Base-by-base conservation (phyloP, 2,797 vertebrate species). In the Pogonophryne albipinna region DNA sequence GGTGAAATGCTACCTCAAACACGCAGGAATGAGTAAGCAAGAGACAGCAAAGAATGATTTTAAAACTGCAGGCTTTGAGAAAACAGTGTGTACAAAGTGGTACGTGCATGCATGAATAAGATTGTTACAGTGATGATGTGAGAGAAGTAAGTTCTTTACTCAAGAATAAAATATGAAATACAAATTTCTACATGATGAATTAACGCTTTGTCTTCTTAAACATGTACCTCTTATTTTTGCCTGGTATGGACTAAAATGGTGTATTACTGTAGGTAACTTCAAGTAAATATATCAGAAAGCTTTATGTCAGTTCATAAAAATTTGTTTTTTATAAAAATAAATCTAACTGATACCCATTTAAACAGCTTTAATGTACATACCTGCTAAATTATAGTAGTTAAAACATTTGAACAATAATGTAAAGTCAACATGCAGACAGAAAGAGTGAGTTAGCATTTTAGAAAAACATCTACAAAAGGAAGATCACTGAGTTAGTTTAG, bases 391-490 rank as follows among this genome's bases (percentile, higher is more conserved):
- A 49, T 2, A 27, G 8, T 52, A 4, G 12, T 65, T 74, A 70
- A 71, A 75, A 38, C 23, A 50, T 74, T 23, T 60, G n/a, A 59
- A 76, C 34, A 63, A 65, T n/a, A 66, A 27, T 42, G 20, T 71
- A 45, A 64, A 60, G 76, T 87, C 38, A 67, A 50, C 92, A 93
- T 93, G 92, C 91, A 89, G 67, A 88, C 83, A 73, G 59, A 81
- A 53, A 72, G 60, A 72, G 79, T 85, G 85, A 87, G 82, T 83
- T 46, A 77, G 71, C 23, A 66, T 47, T 76, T 68, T 12, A 60
- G 66, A 57, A 80, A 79, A 78, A 83, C 69, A 76, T 64, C 74
- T 50, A 83, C 17, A 71, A 70, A 80, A 63, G 60, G 61, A 64
- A 60, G 69, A 9, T 62, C 34, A 50, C 20, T 16, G 31, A 61